Evolutionary conservation across 37 sponge, comb jelly and placozoan species (phyloP).

Genomic region (Axinella damicornis): DNA sequence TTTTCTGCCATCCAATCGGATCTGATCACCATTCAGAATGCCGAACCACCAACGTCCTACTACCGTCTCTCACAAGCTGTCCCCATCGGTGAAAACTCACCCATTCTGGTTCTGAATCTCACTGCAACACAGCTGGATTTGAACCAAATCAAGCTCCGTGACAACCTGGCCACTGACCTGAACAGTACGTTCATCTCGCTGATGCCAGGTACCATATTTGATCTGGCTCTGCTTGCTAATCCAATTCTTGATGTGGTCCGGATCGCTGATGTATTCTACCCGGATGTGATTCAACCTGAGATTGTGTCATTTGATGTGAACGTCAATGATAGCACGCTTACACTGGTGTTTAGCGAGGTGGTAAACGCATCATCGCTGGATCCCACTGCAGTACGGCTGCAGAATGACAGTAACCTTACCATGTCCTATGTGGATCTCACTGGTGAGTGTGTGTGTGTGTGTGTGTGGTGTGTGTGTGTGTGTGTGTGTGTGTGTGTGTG

Average conservation of each 20-base stretch:
- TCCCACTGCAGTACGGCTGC: constrained; percentile 66
- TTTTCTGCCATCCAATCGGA: constrained; percentile 44
- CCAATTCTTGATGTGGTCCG: constrained; percentile 35
- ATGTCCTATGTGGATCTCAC: constrained; percentile 32
- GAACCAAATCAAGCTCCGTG: constrained; percentile 71
- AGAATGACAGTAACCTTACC: constrained; percentile 40
- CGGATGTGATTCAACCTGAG: constrained; percentile 68
- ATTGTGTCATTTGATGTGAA: constrained; percentile 71
- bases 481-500: no score
- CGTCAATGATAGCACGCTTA: constrained; percentile 72
- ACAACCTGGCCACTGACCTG: constrained; percentile 62
- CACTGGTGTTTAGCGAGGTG: constrained; percentile 84
- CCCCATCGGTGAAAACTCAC: constrained; percentile 78
- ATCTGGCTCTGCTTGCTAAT: constrained; percentile 63
- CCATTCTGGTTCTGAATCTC: constrained; percentile 71
- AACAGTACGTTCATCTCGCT: constrained; percentile 69
- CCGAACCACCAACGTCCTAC: neutral
- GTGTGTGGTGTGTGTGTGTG: no score
- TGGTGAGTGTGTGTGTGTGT: constrained; percentile 17
- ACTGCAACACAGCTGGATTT: constrained; percentile 78
- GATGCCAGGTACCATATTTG: constrained; percentile 56
- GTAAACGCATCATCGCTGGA: constrained; percentile 69
- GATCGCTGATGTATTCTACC: constrained; percentile 51
- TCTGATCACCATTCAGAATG: constrained; percentile 48
- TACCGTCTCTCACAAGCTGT: constrained; percentile 18